phyloP scores from a whole-genome alignment of 2,888 invertebrate genomes.

The Brachycybe producta region DNA sequence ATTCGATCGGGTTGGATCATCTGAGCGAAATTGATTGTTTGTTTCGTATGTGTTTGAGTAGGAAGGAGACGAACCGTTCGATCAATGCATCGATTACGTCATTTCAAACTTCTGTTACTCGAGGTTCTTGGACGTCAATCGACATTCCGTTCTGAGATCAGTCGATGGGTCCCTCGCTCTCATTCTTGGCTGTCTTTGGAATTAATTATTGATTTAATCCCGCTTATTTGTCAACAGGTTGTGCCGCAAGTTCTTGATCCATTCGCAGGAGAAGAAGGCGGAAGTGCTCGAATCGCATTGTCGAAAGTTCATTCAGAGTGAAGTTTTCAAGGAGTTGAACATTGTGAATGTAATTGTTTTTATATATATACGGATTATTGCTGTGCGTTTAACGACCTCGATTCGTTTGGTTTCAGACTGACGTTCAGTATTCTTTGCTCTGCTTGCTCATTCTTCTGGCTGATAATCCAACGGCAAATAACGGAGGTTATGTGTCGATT shows the following conservation, averaged over 20 bases:
- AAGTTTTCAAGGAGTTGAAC: background rate
- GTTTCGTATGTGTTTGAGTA: too few relatives aligned
- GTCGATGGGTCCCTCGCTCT: background rate
- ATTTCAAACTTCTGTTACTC: background rate
- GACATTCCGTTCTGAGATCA: background rate
- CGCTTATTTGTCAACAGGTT: too few relatives aligned
- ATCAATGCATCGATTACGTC: background rate
- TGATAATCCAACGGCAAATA: background rate
- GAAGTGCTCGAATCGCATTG: background rate
- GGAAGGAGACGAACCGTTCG: constrained; percentile 1
- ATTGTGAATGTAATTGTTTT: background rate
- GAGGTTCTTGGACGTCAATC: background rate
- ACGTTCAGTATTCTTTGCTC: background rate
- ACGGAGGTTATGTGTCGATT: too few relatives aligned
- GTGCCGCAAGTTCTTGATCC: background rate
- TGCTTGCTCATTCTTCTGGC: background rate
- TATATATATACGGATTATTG: background rate
- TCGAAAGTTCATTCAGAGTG: background rate
- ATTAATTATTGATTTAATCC: background rate
- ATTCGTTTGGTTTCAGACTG: background rate
- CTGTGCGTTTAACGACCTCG: background rate
- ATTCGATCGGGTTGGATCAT: too few relatives aligned
- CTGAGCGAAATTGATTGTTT: too few relatives aligned
- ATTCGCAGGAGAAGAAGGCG: background rate
- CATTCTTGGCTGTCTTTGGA: background rate